phyloP scores from a whole-genome alignment of 2,888 invertebrate species.

The Lithophane socia region DNA sequence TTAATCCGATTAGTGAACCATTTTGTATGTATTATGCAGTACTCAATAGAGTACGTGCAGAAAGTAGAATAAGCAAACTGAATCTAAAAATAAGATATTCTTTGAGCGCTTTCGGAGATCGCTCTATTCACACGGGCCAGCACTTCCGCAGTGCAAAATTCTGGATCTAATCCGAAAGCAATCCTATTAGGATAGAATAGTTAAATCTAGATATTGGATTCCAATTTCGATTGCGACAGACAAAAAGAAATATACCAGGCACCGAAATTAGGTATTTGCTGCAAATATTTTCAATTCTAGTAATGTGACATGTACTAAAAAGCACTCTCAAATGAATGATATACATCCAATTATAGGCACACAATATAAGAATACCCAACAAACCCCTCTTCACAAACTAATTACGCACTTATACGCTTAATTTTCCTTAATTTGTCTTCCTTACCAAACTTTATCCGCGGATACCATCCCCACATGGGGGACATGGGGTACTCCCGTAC shows the following conservation, averaged over 20 bases:
- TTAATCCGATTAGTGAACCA: slow-evolving; percentile 25
- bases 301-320: neutral
- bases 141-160: slow-evolving; percentile 41
- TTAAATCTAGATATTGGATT: slow-evolving; percentile 35
- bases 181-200: slow-evolving; percentile 40
- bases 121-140: slow-evolving; percentile 17
- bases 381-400: slow-evolving; percentile 9
- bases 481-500: slow-evolving; percentile 30
- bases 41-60: slow-evolving; percentile 17
- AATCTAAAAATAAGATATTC: slow-evolving; percentile 22
- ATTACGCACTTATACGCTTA: slow-evolving; percentile 29
- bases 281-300: neutral
- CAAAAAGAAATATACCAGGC: neutral
- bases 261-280: neutral
- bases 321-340: neutral
- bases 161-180: slow-evolving; percentile 37
- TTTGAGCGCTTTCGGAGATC: slow-evolving; percentile 30
- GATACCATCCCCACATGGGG: slow-evolving; percentile 10
- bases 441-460: slow-evolving; percentile 35
- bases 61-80: slow-evolving; percentile 13
- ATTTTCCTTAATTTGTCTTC: slow-evolving; percentile 53
- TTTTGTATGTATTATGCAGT: slow-evolving; percentile 14
- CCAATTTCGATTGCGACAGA: slow-evolving; percentile 16
- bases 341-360: neutral
- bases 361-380: slow-evolving; percentile 10